Percentiles rank a stretch among this genome's conserved stretches.
Conservation (phyloP, 2,113 vertebrate genomes). For the Pseudolaguvia tuberculata region DNA sequence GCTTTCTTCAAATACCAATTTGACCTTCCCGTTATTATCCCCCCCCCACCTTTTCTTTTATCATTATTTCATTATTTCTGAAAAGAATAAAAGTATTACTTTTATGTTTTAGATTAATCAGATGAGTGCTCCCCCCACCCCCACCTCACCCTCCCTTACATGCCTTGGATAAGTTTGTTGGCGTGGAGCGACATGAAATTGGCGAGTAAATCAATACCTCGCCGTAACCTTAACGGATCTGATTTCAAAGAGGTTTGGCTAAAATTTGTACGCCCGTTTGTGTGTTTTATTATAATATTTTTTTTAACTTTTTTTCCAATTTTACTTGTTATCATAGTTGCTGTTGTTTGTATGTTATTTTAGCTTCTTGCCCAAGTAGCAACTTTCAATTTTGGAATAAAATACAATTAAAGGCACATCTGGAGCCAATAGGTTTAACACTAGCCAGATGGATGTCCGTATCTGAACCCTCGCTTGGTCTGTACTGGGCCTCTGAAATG, state of each 20-base stretch:
- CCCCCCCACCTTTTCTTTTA: slow-evolving; percentile 22
- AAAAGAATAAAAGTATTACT: slow-evolving; percentile 70
- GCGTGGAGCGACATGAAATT: slow-evolving; percentile 77
- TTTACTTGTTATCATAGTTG: slow-evolving; percentile 95
- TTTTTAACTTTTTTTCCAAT: slow-evolving; percentile 86
- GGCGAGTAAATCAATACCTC: slow-evolving; percentile 81
- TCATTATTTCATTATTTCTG: slow-evolving; percentile 35
- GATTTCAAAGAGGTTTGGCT: slow-evolving; percentile 79
- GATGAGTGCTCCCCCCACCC: slow-evolving; percentile 54
- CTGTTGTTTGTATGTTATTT: slow-evolving; percentile 99
- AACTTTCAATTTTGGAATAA: slow-evolving; percentile 97
- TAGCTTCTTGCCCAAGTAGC: slow-evolving; percentile 96
- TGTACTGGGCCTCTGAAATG: slow-evolving; percentile 73
- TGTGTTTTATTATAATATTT: slow-evolving; percentile 76
- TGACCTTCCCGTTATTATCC: slow-evolving; percentile 62
- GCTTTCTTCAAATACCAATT: slow-evolving; percentile 67
- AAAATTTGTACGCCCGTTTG: slow-evolving; percentile 74
- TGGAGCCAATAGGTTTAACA: slow-evolving; percentile 92
- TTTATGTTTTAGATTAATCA: slow-evolving; percentile 72
- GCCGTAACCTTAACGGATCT: slow-evolving; percentile 76
- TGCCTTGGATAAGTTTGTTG: slow-evolving; percentile 71
- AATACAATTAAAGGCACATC: slow-evolving; percentile 97
- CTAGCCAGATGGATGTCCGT: slow-evolving; percentile 83
- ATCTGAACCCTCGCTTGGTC: slow-evolving; percentile 86
- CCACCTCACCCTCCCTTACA: slow-evolving; percentile 64